Base-by-base conservation (phyloP, 2,888 invertebrate species). In the Troglohyphantes excavatus region DNA sequence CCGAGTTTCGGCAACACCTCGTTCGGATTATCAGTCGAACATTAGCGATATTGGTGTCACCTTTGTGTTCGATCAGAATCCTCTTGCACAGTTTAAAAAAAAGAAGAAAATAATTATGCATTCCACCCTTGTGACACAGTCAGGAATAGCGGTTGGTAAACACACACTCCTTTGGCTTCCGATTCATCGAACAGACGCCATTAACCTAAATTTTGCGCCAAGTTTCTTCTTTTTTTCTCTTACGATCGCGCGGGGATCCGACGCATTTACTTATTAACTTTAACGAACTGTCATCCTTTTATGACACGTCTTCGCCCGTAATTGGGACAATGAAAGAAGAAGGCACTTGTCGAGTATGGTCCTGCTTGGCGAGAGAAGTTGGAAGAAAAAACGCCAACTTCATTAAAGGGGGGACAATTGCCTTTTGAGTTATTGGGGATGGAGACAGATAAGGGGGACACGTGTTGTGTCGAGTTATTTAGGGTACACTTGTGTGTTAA, bases 201-300 rank as follows among this genome's bases (percentile, higher is more conserved):
- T 53, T 53, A 53, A 53, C 53, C 53, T 17, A 53, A 53, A 53
- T 53, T 53, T 53, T 9, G 17, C 39, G 13, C 53, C 53, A 5
- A n/a, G 53, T 53, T 53, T 39, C 39, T 39, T 39, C 39, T 39
- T n/a, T n/a, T 33, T 33, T 33, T 6, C 9, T 33, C 3, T 33
- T 33, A 33, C 33, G 33, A 33, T 33, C 5, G 13, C 39, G 7
- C 3, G n/a, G 17, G 53, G 17, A 53, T 53, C 53, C 53, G 9
- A 5, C 0, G 53, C 53, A n/a, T 53, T 53, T 53, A 53, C 26
- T 68, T 68, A 68, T 68, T 68, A 27, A 33, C 68, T 27, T 53
- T 68, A 68, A 68, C 68, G 68, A 68, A 68, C 68, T 68, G 68
- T 29, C 68, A 68, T 33, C 27, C 39, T 29, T 53, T 53, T 53